Base-by-base conservation (phyloP, 2,797 vertebrate species). In the Poeciliopsis paucimaculata region DNA sequence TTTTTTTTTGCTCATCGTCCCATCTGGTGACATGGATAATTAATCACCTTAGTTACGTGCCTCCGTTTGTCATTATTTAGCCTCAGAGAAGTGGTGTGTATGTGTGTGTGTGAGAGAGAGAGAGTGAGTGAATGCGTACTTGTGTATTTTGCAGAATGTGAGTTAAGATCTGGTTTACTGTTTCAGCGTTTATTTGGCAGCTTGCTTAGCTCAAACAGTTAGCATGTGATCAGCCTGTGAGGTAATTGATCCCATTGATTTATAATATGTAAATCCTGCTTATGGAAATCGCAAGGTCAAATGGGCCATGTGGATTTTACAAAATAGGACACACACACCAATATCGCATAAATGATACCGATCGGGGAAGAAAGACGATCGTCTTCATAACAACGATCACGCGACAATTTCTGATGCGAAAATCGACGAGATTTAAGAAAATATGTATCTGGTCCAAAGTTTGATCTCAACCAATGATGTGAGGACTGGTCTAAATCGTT, bases 11-110 rank as follows among this genome's bases (percentile, higher is more conserved):
- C 86, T 92, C 90, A 83, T 91, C 81, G 68, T 92, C 90, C 93
- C 93, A 94, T 96, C 91, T 91, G 88, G 86, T 95, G 94, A 94
- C 93, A 95, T 92, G 87, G 92, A 95, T 94, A 95, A 96, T 95
- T 95, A 94, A 95, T 96, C 93, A 94, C 90, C 89, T 92, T 87
- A 91, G 89, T 89, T 90, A 93, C 92, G 86, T 91, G 90, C 90
- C 91, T 90, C 88, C 84, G 82, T 93, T 94, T 86, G 92, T 94
- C 90, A 94, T 95, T 94, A 95, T 94, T 95, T 93, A 93, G 90
- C 89, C 87, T 77, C 51, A 49, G 84, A 92, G 88, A 93, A 89
- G 80, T 88, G 82, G 64, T 60, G 34, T 72, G 68, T 76, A 72
- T 78, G 72, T 49, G 76, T 20, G 60, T 23, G 18, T 36, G 9